Evolutionary conservation across 2,113 vertebrate genomes (phyloP).

Genomic region (Regulus satrapa): DNA sequence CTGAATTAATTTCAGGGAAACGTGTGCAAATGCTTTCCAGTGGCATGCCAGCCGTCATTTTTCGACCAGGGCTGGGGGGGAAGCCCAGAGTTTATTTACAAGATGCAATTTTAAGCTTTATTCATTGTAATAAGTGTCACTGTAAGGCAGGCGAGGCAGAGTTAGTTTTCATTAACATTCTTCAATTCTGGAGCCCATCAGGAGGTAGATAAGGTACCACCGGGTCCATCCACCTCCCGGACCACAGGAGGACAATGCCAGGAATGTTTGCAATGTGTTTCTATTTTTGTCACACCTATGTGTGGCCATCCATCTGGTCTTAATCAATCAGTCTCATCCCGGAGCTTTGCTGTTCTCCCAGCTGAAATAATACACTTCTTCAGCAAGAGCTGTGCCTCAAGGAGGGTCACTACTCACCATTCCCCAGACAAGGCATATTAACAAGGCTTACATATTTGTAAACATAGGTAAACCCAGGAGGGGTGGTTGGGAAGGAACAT

Average conservation of each 20-base stretch:
- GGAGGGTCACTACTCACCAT: slow-evolving; percentile 61
- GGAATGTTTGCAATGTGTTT: slow-evolving; percentile 86
- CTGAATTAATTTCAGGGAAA: slow-evolving; percentile 45
- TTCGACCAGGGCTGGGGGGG: not conserved
- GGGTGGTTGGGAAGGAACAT: slow-evolving; percentile 42
- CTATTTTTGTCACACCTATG: slow-evolving; percentile 88
- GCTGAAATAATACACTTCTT: slow-evolving; percentile 88
- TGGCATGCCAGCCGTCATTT: slow-evolving; percentile 55
- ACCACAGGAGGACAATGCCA: slow-evolving; percentile 76
- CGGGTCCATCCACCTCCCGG: slow-evolving; percentile 67
- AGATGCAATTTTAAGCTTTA: slow-evolving; percentile 37
- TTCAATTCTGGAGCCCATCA: slow-evolving; percentile 73
- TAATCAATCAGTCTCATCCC: slow-evolving; percentile 88
- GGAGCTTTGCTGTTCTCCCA: slow-evolving; percentile 80
- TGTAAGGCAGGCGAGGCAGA: slow-evolving; percentile 46
- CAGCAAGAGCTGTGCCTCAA: slow-evolving; percentile 67
- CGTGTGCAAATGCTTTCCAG: not conserved
- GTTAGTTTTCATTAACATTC: slow-evolving; percentile 76
- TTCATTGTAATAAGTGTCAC: slow-evolving; percentile 55
- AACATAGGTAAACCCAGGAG: slow-evolving; percentile 67
- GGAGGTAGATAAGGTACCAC: slow-evolving; percentile 78
- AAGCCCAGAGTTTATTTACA: slow-evolving; percentile 33
- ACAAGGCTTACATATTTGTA: slow-evolving; percentile 71
- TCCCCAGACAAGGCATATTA: slow-evolving; percentile 64
- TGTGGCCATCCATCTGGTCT: slow-evolving; percentile 92